A percentile compares a stretch with the other conserved stretches of the same genome.
These are phyloP conservation scores for Nixonia krombeini DNA, from an alignment of 1,140 invertebrate species.

Conservation along the genomic window DNA sequence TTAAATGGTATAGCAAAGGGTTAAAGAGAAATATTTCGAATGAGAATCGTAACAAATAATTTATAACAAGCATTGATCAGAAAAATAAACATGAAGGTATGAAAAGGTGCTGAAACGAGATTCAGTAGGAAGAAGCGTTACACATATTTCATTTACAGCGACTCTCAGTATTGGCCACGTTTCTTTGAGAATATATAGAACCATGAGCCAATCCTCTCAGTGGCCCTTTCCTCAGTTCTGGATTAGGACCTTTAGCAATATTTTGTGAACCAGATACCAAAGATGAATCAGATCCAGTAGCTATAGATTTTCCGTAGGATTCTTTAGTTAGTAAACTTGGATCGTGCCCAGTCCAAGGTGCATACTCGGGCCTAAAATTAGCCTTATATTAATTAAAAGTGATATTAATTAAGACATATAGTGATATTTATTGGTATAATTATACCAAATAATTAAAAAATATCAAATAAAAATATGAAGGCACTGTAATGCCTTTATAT, in stretches of 20 bases:
- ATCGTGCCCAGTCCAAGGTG: slow-evolving; percentile 80
- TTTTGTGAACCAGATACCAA: slow-evolving; percentile 68
- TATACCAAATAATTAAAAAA: too few relatives aligned
- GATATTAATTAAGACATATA: too few relatives aligned
- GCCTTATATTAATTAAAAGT: too few relatives aligned
- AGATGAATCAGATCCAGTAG: slow-evolving; percentile 72
- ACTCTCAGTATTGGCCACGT: slow-evolving; percentile 68
- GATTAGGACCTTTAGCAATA: slow-evolving; percentile 75
- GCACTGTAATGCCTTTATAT: too few relatives aligned
- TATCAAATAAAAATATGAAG: too few relatives aligned
- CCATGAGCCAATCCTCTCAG: slow-evolving; percentile 76
- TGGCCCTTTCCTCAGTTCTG: slow-evolving; percentile 76
- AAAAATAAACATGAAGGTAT: too few relatives aligned
- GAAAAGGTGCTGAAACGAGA: slow-evolving; percentile 17
- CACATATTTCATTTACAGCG: slow-evolving; percentile 73
- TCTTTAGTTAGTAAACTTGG: slow-evolving; percentile 67
- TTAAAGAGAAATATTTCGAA: too few relatives aligned
- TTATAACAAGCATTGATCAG: too few relatives aligned
- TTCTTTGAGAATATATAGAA: slow-evolving; percentile 77
- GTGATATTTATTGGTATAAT: too few relatives aligned
- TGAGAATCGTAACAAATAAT: slow-evolving; percentile 7
- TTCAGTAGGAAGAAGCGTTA: slow-evolving; percentile 59
- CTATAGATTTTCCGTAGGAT: slow-evolving; percentile 60
- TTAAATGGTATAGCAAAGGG: too few relatives aligned
- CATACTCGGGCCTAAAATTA: slow-evolving; percentile 78